phyloP scores from a whole-genome alignment of 2,888 invertebrate species.

The Serripes groenlandicus region DNA sequence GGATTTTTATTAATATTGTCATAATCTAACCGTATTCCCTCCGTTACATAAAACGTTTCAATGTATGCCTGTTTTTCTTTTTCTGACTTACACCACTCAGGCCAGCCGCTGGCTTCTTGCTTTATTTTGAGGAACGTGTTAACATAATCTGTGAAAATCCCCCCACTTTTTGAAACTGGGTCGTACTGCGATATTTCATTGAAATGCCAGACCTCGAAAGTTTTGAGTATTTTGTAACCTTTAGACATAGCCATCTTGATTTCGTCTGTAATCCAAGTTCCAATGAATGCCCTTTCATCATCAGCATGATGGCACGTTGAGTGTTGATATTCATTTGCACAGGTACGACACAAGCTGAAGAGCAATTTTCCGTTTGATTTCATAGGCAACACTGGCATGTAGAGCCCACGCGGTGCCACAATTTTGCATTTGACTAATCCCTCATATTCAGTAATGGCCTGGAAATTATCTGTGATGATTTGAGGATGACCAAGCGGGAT shows the following conservation, averaged over 20 bases:
- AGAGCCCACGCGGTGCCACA: background rate
- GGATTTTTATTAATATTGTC: conserved; percentile 47
- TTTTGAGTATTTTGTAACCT: background rate
- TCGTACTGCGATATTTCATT: background rate
- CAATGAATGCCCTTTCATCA: background rate
- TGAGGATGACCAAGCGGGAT: background rate
- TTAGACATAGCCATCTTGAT: background rate
- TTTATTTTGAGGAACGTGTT: conserved; percentile 56
- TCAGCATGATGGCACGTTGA: background rate
- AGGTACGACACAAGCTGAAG: background rate
- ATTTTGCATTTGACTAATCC: background rate
- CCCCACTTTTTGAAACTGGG: background rate
- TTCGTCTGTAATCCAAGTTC: background rate
- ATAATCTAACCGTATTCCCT: conserved; percentile 44
- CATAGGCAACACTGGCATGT: background rate
- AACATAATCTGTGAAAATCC: conserved; percentile 70
- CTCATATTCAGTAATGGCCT: background rate
- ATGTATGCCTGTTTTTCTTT: conserved; percentile 7
- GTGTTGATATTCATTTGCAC: background rate
- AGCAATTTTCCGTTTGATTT: background rate
- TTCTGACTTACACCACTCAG: conserved; percentile 6
- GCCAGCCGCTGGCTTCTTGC: conserved; percentile 1
- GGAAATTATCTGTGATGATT: too few species aligned
- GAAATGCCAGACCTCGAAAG: background rate
- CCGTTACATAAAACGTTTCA: conserved; percentile 39